Percentiles rank a stretch among this genome's conserved stretches.
phyloP scores from a whole-genome alignment of 2,888 invertebrate species.

The Aspidiotus destructor region DNA sequence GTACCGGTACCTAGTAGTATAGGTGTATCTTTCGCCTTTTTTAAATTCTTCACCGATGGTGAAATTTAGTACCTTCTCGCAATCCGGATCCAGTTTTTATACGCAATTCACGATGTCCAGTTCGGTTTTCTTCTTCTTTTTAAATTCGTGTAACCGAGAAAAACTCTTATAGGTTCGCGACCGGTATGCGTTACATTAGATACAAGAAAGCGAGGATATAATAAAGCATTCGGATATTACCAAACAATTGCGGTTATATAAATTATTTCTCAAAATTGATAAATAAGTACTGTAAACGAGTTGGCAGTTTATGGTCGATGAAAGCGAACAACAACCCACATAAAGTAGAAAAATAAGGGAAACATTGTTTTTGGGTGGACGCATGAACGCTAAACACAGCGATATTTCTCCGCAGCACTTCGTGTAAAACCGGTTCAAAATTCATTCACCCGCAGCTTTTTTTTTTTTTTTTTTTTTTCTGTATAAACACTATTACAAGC shows the following conservation, averaged over 20 bases:
- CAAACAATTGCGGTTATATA: slow-evolving; percentile 6
- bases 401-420: background rate
- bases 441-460: slow-evolving; percentile 11
- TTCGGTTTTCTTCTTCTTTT: slow-evolving; percentile 6
- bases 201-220: background rate
- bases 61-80: slow-evolving; percentile 13
- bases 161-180: background rate
- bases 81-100: slow-evolving; percentile 23
- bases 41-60: slow-evolving; percentile 18
- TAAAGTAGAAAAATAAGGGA: background rate
- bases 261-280: slow-evolving; percentile 1
- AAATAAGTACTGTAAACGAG: slow-evolving; percentile 1
- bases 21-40: slow-evolving; percentile 8
- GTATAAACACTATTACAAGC: no score
- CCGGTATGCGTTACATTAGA: background rate
- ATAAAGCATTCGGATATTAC: background rate
- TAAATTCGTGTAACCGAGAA: slow-evolving; percentile 8
- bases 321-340: no score
- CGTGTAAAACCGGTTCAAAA: slow-evolving; percentile 6
- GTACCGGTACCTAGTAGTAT: slow-evolving; percentile 18
- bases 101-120: slow-evolving; percentile 24
- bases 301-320: slow-evolving; percentile 3
- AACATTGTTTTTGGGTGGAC: slow-evolving; percentile 3
- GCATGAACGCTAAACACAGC: no score
- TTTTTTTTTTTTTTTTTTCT: background rate